Base-by-base conservation (phyloP, 2,888 invertebrate species). In the Lydus trimaculatus region DNA sequence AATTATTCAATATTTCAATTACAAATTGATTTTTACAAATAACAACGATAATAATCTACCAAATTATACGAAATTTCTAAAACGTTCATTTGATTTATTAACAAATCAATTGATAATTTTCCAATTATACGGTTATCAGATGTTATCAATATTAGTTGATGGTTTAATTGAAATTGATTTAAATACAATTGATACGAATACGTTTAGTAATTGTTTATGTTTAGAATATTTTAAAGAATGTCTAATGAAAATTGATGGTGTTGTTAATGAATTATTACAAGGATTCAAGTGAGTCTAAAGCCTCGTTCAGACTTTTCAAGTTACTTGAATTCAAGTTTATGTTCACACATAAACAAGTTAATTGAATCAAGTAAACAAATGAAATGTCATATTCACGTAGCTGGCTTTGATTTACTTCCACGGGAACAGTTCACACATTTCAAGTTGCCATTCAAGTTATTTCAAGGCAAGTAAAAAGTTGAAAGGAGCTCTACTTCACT, bases 241-340 rank as follows among this genome's bases (percentile, higher is more conserved):
- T 59, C 78, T 85, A 56, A 70, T 76, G 7, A 74, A 82, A 64
- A 79, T 85, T 2, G 87, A 88, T 70, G 85, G 83, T 52, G 86
- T 88, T 65, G 87, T 90, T n/a, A 85, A 87, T 72, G 83, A 85
- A 9, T 85, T 89, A 81, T 80, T 90, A 8, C 80, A 83, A 71
- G 89, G 87, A 66, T 87, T 88, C 73, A 88, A 86, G 89, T 89
- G 82, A 80, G 84, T 77, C 20, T 31, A 6, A 36, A 31, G 2
- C 7, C 6, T 31, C 1, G 9, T 28, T 28, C 28, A 3, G 28
- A n/a, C n/a, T n/a, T n/a, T n/a, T n/a, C n/a, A n/a, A n/a, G n/a
- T n/a, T n/a, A n/a, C n/a, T n/a, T n/a, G n/a, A n/a, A n/a, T n/a
- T n/a, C n/a, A n/a, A n/a, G n/a, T n/a, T n/a, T n/a, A n/a, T n/a